phyloP scores from a whole-genome alignment of 1,140 invertebrate species.

The Gryllus bimaculatus region DNA sequence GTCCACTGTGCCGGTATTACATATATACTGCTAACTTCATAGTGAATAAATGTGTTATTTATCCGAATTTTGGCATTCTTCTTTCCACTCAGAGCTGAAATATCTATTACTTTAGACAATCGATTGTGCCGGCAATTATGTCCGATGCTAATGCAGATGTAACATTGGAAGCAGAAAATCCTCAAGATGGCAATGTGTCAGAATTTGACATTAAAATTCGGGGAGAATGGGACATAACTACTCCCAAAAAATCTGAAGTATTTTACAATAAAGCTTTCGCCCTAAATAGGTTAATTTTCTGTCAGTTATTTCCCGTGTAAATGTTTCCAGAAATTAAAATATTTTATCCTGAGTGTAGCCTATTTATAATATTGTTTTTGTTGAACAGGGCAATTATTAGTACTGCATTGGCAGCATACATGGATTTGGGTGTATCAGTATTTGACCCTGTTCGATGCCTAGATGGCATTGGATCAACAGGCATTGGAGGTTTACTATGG shows the following conservation, averaged over 20 bases:
- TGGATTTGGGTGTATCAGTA: conserved; percentile 21
- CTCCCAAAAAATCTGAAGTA: conserved; percentile 10
- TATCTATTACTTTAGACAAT: too few relatives aligned
- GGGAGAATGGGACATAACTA: background rate
- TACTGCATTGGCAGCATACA: conserved; percentile 23
- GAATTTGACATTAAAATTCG: conserved; percentile 7
- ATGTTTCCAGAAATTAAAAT: background rate
- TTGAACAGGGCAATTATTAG: background rate
- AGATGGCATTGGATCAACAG: conserved; percentile 26
- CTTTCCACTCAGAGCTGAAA: too few relatives aligned
- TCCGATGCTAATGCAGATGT: too few relatives aligned
- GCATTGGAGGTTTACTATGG: conserved; percentile 31
- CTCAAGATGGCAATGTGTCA: background rate
- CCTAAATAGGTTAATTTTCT: conserved; percentile 7
- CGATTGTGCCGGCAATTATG: too few relatives aligned
- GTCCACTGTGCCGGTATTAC: too few relatives aligned
- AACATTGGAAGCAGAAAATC: too few relatives aligned
- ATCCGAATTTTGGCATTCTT: too few relatives aligned
- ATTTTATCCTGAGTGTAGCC: background rate
- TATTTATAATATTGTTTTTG: background rate
- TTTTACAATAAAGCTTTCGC: conserved; percentile 3
- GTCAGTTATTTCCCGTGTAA: too few relatives aligned
- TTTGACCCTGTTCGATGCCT: conserved; percentile 24
- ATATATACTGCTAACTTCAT: too few relatives aligned
- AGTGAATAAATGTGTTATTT: too few relatives aligned